These are phyloP conservation scores for Ceuthmochares aereus DNA, from an alignment of 2,113 vertebrate species.

Conservation along the genomic window DNA sequence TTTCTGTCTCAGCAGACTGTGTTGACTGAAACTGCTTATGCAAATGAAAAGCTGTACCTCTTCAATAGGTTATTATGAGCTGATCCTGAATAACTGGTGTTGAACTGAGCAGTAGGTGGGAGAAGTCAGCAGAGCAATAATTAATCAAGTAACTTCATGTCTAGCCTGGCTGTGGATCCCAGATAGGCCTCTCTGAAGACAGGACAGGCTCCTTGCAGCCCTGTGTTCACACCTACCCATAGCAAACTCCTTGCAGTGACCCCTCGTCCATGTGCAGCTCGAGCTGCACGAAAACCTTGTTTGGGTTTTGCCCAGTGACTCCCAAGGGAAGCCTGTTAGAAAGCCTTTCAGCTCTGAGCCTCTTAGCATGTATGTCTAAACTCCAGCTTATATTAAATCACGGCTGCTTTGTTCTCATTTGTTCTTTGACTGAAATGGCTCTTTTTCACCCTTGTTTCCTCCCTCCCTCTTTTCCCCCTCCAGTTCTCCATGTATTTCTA, in stretches of 20 bases:
- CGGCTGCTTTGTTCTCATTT: slow-evolving; percentile 34
- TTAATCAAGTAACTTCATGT: slow-evolving; percentile 37
- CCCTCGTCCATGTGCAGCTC: background rate
- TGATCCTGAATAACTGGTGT: slow-evolving; percentile 39
- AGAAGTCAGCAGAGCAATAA: slow-evolving; percentile 58
- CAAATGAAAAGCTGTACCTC: slow-evolving; percentile 58
- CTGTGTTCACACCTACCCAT: background rate
- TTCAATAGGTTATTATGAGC: slow-evolving; percentile 40
- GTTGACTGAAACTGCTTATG: slow-evolving; percentile 56
- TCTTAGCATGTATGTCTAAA: slow-evolving; percentile 38
- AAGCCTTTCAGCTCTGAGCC: background rate
- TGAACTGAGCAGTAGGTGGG: slow-evolving; percentile 49
- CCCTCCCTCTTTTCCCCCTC: background rate
- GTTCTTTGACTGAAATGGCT: background rate
- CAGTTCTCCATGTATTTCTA: background rate
- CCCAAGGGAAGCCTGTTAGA: slow-evolving; percentile 25
- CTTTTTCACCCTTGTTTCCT: background rate
- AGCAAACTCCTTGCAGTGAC: background rate
- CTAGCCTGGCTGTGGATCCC: background rate
- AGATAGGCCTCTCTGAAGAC: background rate
- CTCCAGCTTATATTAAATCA: slow-evolving; percentile 10
- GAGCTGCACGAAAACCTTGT: background rate
- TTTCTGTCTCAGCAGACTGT: slow-evolving; percentile 57
- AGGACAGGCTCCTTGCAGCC: background rate
- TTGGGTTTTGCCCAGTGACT: background rate